Percentiles rank a stretch among this genome's conserved stretches.
phyloP scores from a whole-genome alignment of 30 jellyfish, hydroid and myxozoan genomes.

The Chironex yamaguchii region DNA sequence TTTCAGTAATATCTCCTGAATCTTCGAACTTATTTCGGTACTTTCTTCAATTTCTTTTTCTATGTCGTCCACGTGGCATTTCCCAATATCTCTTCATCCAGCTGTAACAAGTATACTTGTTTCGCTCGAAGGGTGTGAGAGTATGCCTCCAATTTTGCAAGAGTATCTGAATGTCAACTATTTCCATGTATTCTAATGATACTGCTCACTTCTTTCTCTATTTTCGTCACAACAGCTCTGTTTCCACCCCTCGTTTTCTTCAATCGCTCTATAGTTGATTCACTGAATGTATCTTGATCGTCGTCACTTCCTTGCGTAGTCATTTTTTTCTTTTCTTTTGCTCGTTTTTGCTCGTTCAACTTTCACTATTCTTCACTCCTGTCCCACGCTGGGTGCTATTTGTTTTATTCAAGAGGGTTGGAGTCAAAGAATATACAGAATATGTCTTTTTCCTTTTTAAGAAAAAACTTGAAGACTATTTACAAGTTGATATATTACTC shows the following conservation, averaged over 20 bases:
- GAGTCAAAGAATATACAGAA: too few relatives aligned
- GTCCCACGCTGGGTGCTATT: too few relatives aligned
- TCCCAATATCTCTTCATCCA: slow-evolving; percentile 46
- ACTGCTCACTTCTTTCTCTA: slow-evolving; percentile 20
- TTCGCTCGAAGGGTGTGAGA: neutral
- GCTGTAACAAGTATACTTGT: neutral
- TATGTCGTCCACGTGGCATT: slow-evolving; percentile 27
- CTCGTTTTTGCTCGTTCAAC: too few relatives aligned
- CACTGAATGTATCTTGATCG: too few relatives aligned
- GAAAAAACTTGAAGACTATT: too few relatives aligned
- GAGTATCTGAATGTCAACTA: neutral
- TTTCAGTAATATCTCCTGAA: slow-evolving; percentile 12
- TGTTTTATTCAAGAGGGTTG: too few relatives aligned
- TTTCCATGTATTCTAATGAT: neutral
- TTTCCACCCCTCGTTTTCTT: slow-evolving; percentile 39
- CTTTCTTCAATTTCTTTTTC: slow-evolving; percentile 59
- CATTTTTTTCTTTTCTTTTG: too few relatives aligned
- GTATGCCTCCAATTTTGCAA: slow-evolving; percentile 30
- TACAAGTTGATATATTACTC: too few relatives aligned
- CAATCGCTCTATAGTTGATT: too few relatives aligned
- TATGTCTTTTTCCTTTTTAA: too few relatives aligned
- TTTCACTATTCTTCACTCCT: too few relatives aligned
- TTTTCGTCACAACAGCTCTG: slow-evolving; percentile 55
- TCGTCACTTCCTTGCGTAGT: too few relatives aligned
- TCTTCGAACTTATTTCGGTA: neutral